Evolutionary conservation across 2,888 invertebrate species (phyloP).

Genomic region (Teleogryllus oceanicus): DNA sequence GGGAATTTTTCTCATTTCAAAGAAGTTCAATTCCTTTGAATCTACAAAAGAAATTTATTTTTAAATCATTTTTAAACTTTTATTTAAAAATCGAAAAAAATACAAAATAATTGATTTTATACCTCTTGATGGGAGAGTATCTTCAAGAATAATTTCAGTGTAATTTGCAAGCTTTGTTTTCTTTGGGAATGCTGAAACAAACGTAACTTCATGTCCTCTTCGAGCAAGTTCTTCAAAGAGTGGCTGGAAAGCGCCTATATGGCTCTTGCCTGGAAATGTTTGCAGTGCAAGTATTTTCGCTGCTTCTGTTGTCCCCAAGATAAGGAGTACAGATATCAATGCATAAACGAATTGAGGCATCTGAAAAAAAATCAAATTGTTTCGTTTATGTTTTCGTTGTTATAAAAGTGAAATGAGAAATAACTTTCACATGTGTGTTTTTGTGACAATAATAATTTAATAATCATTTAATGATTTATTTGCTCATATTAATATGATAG

Average conservation of each 20-base stretch:
- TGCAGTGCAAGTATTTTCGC: constrained; percentile 48
- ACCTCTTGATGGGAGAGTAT: too few species aligned
- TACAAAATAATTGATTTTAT: background rate
- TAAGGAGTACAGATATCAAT: background rate
- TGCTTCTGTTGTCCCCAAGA: background rate
- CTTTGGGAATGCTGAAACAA: background rate
- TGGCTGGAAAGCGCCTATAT: constrained; percentile 50
- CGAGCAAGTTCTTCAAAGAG: constrained; percentile 48
- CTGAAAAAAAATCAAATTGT: too few species aligned
- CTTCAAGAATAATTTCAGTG: background rate
- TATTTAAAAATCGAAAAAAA: background rate
- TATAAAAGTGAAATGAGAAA: too few species aligned
- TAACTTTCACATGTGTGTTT: too few species aligned
- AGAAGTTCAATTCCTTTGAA: background rate
- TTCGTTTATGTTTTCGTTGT: too few species aligned
- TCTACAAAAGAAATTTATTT: background rate
- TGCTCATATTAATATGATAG: too few species aligned
- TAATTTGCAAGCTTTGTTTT: background rate
- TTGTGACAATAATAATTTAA: too few species aligned
- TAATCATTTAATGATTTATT: too few species aligned
- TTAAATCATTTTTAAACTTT: background rate
- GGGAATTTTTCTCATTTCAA: background rate
- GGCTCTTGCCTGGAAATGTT: constrained; percentile 50
- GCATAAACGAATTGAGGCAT: too few species aligned
- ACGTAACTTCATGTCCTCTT: constrained; percentile 49